Conservation (phyloP, 2,113 vertebrate genomes). For the Pelodiscus sinensis region DNA sequence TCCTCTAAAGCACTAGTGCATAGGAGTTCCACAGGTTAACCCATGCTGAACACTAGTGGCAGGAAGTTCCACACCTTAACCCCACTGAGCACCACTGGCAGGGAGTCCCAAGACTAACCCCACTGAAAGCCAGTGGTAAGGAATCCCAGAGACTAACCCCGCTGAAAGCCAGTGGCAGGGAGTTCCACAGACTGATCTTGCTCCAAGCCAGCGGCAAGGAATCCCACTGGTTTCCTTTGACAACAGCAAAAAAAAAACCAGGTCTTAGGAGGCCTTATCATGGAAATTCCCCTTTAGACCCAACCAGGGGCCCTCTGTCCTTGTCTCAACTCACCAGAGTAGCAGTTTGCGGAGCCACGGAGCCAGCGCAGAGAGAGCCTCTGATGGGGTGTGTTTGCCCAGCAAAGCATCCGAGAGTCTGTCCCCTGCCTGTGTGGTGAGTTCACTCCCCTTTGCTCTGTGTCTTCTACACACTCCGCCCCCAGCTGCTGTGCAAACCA, state of each 20-base stretch:
- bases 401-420: not conserved
- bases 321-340: not conserved
- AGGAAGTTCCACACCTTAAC: too few species aligned
- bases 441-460: not conserved
- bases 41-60: too few species aligned
- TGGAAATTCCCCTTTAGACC: not conserved
- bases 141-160: too few species aligned
- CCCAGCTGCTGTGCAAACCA: not conserved
- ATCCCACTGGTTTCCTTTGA: not conserved
- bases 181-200: not conserved
- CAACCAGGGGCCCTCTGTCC: not conserved
- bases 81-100: too few species aligned
- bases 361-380: too few species aligned
- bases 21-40: not conserved
- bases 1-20: too few species aligned
- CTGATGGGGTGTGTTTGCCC: not conserved
- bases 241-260: not conserved
- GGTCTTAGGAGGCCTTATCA: not conserved
- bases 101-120: too few species aligned
- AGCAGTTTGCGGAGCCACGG: not conserved
- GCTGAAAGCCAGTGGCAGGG: not conserved
- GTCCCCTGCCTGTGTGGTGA: not conserved
- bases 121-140: too few species aligned
- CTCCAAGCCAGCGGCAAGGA: too few species aligned
- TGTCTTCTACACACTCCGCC: not conserved